Evolutionary conservation across 2,888 invertebrate genomes (phyloP), one percentile per base, ranked within the genome.

Genomic region (Argyresthia goedartella): DNA sequence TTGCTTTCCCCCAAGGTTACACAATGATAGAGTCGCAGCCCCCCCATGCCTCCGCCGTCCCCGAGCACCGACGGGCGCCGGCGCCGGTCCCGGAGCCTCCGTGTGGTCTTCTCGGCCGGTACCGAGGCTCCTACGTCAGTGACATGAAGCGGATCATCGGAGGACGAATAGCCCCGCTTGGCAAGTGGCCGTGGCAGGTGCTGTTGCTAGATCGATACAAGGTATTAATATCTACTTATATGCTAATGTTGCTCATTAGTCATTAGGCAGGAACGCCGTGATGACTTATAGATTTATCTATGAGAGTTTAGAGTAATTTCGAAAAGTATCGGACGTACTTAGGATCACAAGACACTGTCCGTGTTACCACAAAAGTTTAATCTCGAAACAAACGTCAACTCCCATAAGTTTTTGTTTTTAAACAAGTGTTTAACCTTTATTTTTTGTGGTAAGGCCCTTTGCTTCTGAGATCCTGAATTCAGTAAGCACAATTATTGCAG

Each of bases 171-270:
- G 89, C 95, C 0, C 86, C 89, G 10, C 92, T 90, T 49, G 94
- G 95, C 42, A 93, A 93, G 67, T 98, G 97, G 97, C 96, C 96
- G 0, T 97, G 97, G 97, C 96, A 97, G 82, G 96, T 95, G 15
- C 96, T 95, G 51, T 91, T 98, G 51, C 88, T 97, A 54, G 97
- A 96, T 74, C 89, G 92, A 66, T 92, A 90, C 73, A 91, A 91
- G 88, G 95, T 94, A 77, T n/a, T n/a, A n/a, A n/a, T n/a, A n/a
- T n/a, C n/a, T n/a, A 71, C 54, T 35, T n/a, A 39, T 11, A 8
- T 39, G 39, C 39, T n/a, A 8, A 39, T 39, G n/a, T 25, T 25
- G 25, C 6, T 25, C 6, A 6, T 4, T 25, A 6, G 25, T 4
- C 2, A 25, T 25, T 4, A 25, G 25, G 25, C 2, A 25, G 6